A percentile compares a stretch with the other conserved stretches of the same genome.
Evolutionary conservation across 1,140 invertebrate genomes (phyloP).

Genomic region (Neodiprion fabricii): DNA sequence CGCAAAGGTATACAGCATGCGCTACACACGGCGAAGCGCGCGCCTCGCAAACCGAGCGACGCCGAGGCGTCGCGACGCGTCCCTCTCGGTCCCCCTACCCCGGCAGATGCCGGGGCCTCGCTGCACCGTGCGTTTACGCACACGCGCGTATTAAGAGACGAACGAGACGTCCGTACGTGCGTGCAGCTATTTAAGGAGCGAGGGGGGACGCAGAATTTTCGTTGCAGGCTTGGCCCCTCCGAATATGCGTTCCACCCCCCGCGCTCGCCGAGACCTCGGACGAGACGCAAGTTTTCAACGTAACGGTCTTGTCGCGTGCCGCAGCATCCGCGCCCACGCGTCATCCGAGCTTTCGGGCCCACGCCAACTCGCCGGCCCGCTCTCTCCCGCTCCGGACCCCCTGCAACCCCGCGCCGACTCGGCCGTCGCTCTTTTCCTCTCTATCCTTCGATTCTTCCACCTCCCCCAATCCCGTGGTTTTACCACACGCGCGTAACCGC

Average conservation of each 20-base stretch:
- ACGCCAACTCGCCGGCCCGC: slow-evolving; percentile 31
- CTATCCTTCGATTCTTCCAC: background rate
- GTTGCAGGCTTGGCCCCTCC: no score
- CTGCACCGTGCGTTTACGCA: slow-evolving; percentile 15
- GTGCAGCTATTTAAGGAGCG: no score
- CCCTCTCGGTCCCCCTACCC: slow-evolving; percentile 27
- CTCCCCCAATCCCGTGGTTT: background rate
- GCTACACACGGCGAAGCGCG: slow-evolving; percentile 16
- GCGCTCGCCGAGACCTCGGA: slow-evolving; percentile 35
- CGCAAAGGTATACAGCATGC: slow-evolving; percentile 22
- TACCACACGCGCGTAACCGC: no score
- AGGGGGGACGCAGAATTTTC: no score
- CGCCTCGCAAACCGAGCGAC: background rate
- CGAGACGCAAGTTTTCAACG: slow-evolving; percentile 47
- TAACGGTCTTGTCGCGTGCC: slow-evolving; percentile 64
- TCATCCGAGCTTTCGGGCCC: slow-evolving; percentile 40
- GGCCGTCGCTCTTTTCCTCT: slow-evolving; percentile 18
- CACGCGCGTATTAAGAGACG: background rate
- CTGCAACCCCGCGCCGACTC: slow-evolving; percentile 25
- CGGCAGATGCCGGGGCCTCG: slow-evolving; percentile 41
- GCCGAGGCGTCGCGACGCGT: background rate
- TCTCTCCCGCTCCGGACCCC: slow-evolving; percentile 21
- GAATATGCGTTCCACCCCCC: slow-evolving; percentile 39
- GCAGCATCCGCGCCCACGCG: slow-evolving; percentile 58
- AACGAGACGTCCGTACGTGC: no score